Conservation (phyloP, 1,140 invertebrate genomes). For the Myzus persicae region DNA sequence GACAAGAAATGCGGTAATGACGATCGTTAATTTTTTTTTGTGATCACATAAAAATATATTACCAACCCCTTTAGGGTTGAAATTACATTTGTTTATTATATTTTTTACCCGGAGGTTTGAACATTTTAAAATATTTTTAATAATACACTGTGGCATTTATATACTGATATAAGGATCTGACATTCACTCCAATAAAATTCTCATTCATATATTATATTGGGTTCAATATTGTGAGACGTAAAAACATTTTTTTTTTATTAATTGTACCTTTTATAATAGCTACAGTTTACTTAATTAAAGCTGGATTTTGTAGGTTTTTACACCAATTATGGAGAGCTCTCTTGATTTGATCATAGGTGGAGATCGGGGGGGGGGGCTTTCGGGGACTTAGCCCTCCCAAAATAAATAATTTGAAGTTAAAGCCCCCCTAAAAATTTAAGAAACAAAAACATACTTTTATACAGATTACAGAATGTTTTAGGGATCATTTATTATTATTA, state of each 20-base stretch:
- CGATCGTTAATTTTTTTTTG: background rate
- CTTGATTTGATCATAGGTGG: too few relatives aligned
- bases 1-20: too few relatives aligned
- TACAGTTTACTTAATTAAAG: too few relatives aligned
- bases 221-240: background rate
- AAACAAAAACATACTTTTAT: too few relatives aligned
- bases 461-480: too few relatives aligned
- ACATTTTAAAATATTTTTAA: background rate
- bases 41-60: background rate
- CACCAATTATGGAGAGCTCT: background rate
- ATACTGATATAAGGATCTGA: background rate
- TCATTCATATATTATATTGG: background rate
- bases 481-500: too few relatives aligned
- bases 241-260: too few relatives aligned
- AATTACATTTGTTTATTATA: background rate
- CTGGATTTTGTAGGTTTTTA: background rate
- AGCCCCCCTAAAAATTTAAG: too few relatives aligned
- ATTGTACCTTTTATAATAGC: background rate
- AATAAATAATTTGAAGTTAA: too few relatives aligned
- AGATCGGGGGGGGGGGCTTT: too few relatives aligned
- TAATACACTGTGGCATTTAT: background rate
- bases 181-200: background rate
- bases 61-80: background rate
- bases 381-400: too few relatives aligned
- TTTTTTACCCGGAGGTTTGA: background rate